A percentile compares a stretch with the other conserved stretches of the same genome.
Conservation (phyloP, 2,888 invertebrate species). For the Stegophylla sp. region DNA sequence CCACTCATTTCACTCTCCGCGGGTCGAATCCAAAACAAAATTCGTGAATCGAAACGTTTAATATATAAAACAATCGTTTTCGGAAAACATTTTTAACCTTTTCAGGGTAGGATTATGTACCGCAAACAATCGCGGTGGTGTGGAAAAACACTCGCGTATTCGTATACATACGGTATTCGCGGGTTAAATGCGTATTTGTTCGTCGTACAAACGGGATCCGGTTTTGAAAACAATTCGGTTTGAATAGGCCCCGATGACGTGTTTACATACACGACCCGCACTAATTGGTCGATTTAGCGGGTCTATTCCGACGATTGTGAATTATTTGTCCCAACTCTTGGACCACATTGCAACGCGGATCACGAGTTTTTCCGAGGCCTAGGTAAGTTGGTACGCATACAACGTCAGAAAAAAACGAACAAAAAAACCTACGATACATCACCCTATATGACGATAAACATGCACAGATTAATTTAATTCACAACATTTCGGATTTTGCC, state of each 20-base stretch:
- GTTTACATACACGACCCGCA: conserved; percentile 24
- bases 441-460: not conserved
- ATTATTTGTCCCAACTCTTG: not conserved
- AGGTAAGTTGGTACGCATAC: not conserved
- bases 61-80: conserved; percentile 19
- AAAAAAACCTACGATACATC: no score
- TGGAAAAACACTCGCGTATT: conserved; percentile 9
- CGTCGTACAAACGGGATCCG: not conserved
- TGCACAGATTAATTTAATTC: not conserved
- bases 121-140: not conserved
- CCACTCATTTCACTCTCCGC: not conserved
- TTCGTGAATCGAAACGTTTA: conserved; percentile 23
- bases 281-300: conserved; percentile 51
- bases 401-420: not conserved
- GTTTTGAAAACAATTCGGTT: conserved; percentile 4
- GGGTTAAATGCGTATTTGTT: conserved; percentile 26
- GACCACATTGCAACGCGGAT: not conserved
- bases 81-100: conserved; percentile 26
- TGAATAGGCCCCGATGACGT: conserved; percentile 31
- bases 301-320: conserved; percentile 24
- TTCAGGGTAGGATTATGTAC: no score
- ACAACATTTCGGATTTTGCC: not conserved
- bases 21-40: conserved; percentile 4
- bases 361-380: not conserved
- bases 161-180: not conserved